phyloP scores from a whole-genome alignment of 2,113 vertebrate genomes.

The Laterallus jamaicensis region DNA sequence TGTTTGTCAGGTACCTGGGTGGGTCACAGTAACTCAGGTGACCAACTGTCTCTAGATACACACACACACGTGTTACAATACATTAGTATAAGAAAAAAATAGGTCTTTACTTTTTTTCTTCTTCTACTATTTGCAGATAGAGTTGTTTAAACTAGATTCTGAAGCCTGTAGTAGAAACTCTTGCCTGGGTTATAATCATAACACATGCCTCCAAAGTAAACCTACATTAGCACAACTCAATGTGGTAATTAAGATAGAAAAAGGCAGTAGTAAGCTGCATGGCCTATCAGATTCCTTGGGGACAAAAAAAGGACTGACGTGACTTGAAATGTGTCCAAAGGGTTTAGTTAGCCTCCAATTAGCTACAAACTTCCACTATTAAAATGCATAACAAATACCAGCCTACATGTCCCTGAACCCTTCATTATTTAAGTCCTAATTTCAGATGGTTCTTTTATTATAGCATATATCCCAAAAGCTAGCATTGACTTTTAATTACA shows the following conservation, averaged over 20 bases:
- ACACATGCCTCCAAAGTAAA: constrained; percentile 68
- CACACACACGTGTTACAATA: neutral
- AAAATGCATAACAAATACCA: constrained; percentile 79
- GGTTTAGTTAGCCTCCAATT: constrained; percentile 87
- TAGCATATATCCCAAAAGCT: constrained; percentile 75
- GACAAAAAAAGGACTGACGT: constrained; percentile 71
- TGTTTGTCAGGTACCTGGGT: neutral
- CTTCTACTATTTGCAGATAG: constrained; percentile 6
- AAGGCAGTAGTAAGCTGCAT: constrained; percentile 69
- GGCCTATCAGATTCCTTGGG: constrained; percentile 73
- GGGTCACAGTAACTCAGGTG: neutral
- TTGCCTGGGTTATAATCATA: constrained; percentile 58
- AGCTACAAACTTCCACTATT: constrained; percentile 82
- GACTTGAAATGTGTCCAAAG: constrained; percentile 78
- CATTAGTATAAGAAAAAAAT: neutral
- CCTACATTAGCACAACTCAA: constrained; percentile 74
- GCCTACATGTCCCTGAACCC: constrained; percentile 74
- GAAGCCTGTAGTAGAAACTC: constrained; percentile 17
- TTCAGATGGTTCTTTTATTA: constrained; percentile 79
- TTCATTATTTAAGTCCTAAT: constrained; percentile 85
- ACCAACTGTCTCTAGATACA: neutral
- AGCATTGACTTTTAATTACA: constrained; percentile 84
- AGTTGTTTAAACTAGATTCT: constrained; percentile 31
- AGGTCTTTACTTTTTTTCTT: neutral
- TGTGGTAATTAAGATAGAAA: constrained; percentile 84